Base-by-base conservation (phyloP, 2,888 invertebrate species). In the Drosophila rubida region DNA sequence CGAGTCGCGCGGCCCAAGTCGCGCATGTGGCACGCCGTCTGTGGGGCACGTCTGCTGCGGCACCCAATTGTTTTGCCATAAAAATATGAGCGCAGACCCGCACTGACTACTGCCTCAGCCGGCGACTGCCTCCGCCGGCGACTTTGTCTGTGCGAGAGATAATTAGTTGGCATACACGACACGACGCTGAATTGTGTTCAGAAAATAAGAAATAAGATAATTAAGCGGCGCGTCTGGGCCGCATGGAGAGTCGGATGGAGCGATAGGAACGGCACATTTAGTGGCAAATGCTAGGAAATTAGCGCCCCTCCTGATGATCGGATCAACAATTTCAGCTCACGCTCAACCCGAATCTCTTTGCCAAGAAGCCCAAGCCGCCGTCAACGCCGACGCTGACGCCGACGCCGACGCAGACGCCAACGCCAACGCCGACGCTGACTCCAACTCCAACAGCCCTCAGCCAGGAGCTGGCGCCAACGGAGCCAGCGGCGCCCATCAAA, bases 281-380 rank as follows among this genome's bases (percentile, higher is more conserved):
- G 62, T 60, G 71, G 82, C 77, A 79, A 81, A 89, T 69, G 79
- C 69, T 46, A 30, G 58, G 74, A 87, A 89, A 85, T 87, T 89
- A 88, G 82, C 89, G 70, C 82, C 82, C 75, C n/a, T n/a, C 70
- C 35, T 63, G 30, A 55, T 42, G 19, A 9, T 19, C 25, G 11
- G 14, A 13, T 45, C 54, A 14, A 35, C 48, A 27, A 50, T 75
- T 76, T 63, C 75, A 89, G 89, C 83, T 90, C 37, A 89, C 85
- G 25, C 78, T 89, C 60, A 89, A 89, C 67, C 81, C 90, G 16
- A 89, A 90, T 84, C 74, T 89, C 35, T 89, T 89, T 67, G 74
- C 85, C 41, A 88, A 89, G 76, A 88, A 83, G 68, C 71, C 68
- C 41, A 67, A 65, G 39, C 35, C 67, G 37, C 5, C 49, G 11